Percentiles rank a stretch among this genome's conserved stretches.
Conservation (phyloP, 2,797 vertebrate species). For the Oryzias sinensis region DNA sequence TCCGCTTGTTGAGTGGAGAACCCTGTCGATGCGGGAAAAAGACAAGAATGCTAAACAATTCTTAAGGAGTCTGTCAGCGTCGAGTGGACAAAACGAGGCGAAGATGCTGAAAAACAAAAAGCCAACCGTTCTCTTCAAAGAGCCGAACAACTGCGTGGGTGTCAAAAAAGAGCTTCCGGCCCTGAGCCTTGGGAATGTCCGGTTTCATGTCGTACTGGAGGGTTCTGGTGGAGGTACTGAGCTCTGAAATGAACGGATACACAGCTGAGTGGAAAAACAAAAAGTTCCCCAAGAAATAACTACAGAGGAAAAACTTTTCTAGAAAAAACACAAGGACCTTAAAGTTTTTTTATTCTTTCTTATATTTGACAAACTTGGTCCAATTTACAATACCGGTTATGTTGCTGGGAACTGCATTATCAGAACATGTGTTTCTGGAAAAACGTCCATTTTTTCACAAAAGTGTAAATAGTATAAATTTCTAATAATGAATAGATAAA, state of each 20-base stretch:
- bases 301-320: too few relatives aligned
- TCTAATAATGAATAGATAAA: too few relatives aligned
- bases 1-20: slow-evolving; percentile 89
- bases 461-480: too few relatives aligned
- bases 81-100: neutral
- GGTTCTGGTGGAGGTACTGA: slow-evolving; percentile 65
- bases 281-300: too few relatives aligned
- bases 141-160: slow-evolving; percentile 89
- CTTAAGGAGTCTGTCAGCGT: neutral
- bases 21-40: slow-evolving; percentile 64
- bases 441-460: too few relatives aligned
- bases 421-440: too few relatives aligned
- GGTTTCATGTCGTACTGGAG: slow-evolving; percentile 72
- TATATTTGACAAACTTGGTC: too few relatives aligned
- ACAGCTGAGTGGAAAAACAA: too few relatives aligned
- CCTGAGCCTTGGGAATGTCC: slow-evolving; percentile 67
- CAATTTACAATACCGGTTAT: too few relatives aligned
- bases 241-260: slow-evolving; percentile 63
- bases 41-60: neutral
- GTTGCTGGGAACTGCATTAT: too few relatives aligned
- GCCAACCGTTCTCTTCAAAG: slow-evolving; percentile 88
- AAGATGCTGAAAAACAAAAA: neutral
- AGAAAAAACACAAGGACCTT: too few relatives aligned
- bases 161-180: slow-evolving; percentile 85
- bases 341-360: too few relatives aligned